These are phyloP conservation scores for Orientallactaga bullata DNA, from an alignment of 2,113 vertebrate genomes.

Conservation along the genomic window DNA sequence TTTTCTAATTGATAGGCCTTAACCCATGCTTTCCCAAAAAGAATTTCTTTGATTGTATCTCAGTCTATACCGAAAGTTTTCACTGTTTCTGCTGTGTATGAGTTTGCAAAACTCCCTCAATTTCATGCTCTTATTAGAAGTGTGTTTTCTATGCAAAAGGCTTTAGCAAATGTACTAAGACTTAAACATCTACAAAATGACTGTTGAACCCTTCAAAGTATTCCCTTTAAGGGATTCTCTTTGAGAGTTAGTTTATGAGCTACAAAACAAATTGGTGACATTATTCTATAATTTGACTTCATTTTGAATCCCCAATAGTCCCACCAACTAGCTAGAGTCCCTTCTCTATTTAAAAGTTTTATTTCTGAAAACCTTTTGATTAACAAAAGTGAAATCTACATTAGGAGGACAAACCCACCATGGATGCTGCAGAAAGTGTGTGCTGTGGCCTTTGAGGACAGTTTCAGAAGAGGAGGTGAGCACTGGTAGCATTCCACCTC, in stretches of 20 bases:
- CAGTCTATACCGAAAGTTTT: not conserved
- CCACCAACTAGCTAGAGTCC: not conserved
- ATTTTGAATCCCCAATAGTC: slow-evolving; percentile 34
- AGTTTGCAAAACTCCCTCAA: slow-evolving; percentile 36
- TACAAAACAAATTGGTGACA: not conserved
- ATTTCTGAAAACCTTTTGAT: slow-evolving; percentile 26
- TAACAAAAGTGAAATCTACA: slow-evolving; percentile 43
- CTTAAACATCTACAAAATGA: slow-evolving; percentile 37
- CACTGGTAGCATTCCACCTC: not conserved
- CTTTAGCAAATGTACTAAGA: slow-evolving; percentile 13
- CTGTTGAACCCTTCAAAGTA: slow-evolving; percentile 14
- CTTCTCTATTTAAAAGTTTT: slow-evolving; percentile 34
- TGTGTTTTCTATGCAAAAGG: slow-evolving; percentile 57
- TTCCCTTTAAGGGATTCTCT: not conserved
- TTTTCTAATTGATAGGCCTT: not conserved
- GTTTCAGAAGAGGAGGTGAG: not conserved
- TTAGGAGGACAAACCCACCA: slow-evolving; percentile 42
- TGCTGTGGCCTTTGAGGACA: not conserved
- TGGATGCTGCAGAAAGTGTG: slow-evolving; percentile 14
- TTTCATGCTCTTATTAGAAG: slow-evolving; percentile 6
- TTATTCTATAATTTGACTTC: slow-evolving; percentile 12
- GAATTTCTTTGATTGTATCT: slow-evolving; percentile 21
- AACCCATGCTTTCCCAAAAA: slow-evolving; percentile 8
- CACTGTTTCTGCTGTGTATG: slow-evolving; percentile 16
- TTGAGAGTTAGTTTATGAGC: slow-evolving; percentile 26